Evolutionary conservation across 2,797 vertebrate species (phyloP), one percentile per base, ranked within the genome.

Genomic region (Buphagus erythrorhynchus): DNA sequence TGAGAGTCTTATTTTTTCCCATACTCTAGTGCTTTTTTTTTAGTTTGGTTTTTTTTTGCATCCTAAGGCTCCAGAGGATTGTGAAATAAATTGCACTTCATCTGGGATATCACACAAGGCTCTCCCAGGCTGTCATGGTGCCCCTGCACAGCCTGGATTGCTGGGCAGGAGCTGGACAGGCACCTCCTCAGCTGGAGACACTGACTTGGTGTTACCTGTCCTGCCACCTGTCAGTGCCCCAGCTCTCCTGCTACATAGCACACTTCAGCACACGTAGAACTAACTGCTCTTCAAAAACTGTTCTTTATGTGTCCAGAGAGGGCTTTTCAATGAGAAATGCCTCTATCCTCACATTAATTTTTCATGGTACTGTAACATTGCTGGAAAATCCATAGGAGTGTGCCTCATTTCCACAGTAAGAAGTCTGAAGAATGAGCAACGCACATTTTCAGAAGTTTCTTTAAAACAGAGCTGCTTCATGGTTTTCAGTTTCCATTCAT

Each of bases 251-350:
- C 33, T n/a, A 20, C 1, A 3, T 2, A 38, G 31, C 14, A 21
- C 0, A 4, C 19, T 59, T 84, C 2, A 3, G 28, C 55, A 52
- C 2, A 2, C 5, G 13, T 68, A 40, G 19, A 72, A 42, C 14
- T 40, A 72, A 35, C 25, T n/a, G 45, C 33, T 63, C 35, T 52
- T 78, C 16, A 58, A 48, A 79, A 67, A 8, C 31, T 20, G 8
- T 5, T 71, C 18, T 66, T 77, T 42, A 22, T 36, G 6, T 6
- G 4, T 13, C 40, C 40, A 78, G 40, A 77, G 51, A 62, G 8
- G n/a, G 14, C 7, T 84, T 84, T 81, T 66, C 2, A 2, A 36
- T 77, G 43, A 71, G 24, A 81, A 87, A 54, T 26, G 9, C 11
- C 26, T 40, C 67, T 58, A 7, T 33, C 14, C 18, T 66, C n/a